These are phyloP conservation scores for Petroica traversi DNA, from an alignment of 2,113 vertebrate genomes.

Conservation along the genomic window DNA sequence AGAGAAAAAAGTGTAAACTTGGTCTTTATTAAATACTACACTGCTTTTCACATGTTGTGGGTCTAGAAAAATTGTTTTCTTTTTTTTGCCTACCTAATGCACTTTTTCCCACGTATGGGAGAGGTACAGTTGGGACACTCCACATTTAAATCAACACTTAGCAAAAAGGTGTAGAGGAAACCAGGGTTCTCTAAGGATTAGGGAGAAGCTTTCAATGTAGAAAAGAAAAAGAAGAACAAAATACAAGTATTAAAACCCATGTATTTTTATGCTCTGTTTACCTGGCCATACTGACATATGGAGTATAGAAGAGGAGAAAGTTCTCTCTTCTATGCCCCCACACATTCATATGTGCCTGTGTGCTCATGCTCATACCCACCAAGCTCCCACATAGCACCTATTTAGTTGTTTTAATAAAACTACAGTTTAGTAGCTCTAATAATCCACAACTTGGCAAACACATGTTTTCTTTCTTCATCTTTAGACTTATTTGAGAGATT, in stretches of 20 bases:
- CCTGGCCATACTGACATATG: not conserved
- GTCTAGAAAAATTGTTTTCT: not conserved
- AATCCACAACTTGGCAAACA: slow-evolving; percentile 12
- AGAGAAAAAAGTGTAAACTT: not conserved
- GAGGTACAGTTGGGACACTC: not conserved
- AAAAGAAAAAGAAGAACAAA: not conserved
- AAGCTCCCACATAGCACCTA: not conserved
- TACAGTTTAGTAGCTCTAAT: not conserved
- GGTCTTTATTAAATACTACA: not conserved
- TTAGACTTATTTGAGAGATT: slow-evolving; percentile 6
- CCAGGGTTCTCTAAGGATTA: not conserved
- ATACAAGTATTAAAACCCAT: not conserved
- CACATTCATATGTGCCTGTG: not conserved
- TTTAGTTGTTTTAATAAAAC: slow-evolving; percentile 38
- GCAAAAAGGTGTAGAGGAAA: not conserved
- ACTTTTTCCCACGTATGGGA: not conserved
- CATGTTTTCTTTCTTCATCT: not conserved
- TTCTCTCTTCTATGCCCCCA: not conserved
- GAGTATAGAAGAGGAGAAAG: not conserved
- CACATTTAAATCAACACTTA: not conserved
- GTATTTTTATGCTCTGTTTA: not conserved
- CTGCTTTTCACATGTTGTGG: not conserved
- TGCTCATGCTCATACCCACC: not conserved
- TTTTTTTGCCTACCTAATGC: not conserved
- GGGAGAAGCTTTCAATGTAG: not conserved